Evolutionary conservation across 2,797 vertebrate genomes (phyloP).

Genomic region (Vultur gryphus): DNA sequence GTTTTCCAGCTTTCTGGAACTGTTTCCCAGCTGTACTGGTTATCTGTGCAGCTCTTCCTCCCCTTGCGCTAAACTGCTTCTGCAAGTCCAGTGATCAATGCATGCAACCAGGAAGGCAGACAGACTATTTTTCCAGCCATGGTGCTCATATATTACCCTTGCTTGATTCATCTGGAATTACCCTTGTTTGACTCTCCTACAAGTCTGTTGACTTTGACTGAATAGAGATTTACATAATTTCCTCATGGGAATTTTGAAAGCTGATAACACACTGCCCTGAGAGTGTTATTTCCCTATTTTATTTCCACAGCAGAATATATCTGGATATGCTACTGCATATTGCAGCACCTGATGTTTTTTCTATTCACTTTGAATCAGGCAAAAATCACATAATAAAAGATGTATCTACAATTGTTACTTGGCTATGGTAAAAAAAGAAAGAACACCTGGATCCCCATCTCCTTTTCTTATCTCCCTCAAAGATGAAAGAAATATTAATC

Average conservation of each 20-base stretch:
- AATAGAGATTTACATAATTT: conserved; percentile 43
- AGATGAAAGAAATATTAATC: neutral
- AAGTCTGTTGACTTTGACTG: conserved; percentile 40
- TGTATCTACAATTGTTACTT: neutral
- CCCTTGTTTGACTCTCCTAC: conserved; percentile 20
- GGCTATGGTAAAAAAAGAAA: neutral
- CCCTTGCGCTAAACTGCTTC: neutral
- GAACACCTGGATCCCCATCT: neutral
- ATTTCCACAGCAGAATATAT: conserved; percentile 23
- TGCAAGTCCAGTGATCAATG: neutral
- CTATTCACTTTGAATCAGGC: neutral
- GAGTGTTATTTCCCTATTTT: conserved; percentile 9
- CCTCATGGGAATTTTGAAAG: neutral
- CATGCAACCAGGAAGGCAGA: neutral
- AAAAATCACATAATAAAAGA: neutral
- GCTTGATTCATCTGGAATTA: conserved; percentile 27
- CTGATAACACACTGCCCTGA: neutral
- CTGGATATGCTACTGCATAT: neutral
- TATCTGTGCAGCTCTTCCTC: neutral
- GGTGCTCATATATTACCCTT: neutral
- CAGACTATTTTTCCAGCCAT: neutral
- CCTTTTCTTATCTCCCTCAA: neutral
- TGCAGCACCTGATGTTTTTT: neutral
- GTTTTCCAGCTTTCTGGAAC: neutral
- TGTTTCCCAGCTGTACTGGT: neutral